Evolutionary conservation across 2,888 invertebrate species (phyloP), one percentile per base, ranked within the genome.

Genomic region (Pristionchus fissidentatus): DNA sequence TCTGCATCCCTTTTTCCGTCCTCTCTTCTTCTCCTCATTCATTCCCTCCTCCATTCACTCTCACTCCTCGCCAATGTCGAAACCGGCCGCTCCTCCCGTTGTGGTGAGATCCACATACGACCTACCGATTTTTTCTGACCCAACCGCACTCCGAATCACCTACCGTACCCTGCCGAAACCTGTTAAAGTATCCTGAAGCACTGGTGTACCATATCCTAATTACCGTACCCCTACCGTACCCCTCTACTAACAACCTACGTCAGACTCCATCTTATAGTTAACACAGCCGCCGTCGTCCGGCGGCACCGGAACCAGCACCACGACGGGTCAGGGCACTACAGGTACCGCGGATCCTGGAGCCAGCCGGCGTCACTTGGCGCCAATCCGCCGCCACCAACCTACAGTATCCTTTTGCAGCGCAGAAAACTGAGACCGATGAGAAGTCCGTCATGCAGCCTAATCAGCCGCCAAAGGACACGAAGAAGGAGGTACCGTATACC

Each of bases 401-500:
- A 19, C 70, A 29, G 43, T 43, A 22, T 32, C 38, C 22, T n/a
- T 10, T n/a, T 70, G 3, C 70, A 70, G 70, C 70, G 13, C 38
- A 70, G 38, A 13, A 22, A 13, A 70, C 70, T 29, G n/a, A 26
- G 10, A 41, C 70, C 70, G 70, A 70, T 43, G 70, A 70, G 70
- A 70, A 41, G 7, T 70, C 70, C n/a, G 19, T 41, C 41, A 70
- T 41, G 70, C 38, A 29, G 8, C n/a, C n/a, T 8, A 41, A 41
- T 41, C n/a, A n/a, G 5, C 70, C 70, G 7, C 70, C 70, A n/a
- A 70, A 70, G 70, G n/a, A n/a, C n/a, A n/a, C n/a, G n/a, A 70
- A 70, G 70, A 70, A 70, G 26, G 70, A 70, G 7, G 70, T 70
- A 15, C n/a, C n/a, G n/a, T n/a, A n/a, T n/a, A n/a, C n/a, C n/a